Conservation (phyloP, 2,797 vertebrate genomes). For the Myotis daubentonii region DNA sequence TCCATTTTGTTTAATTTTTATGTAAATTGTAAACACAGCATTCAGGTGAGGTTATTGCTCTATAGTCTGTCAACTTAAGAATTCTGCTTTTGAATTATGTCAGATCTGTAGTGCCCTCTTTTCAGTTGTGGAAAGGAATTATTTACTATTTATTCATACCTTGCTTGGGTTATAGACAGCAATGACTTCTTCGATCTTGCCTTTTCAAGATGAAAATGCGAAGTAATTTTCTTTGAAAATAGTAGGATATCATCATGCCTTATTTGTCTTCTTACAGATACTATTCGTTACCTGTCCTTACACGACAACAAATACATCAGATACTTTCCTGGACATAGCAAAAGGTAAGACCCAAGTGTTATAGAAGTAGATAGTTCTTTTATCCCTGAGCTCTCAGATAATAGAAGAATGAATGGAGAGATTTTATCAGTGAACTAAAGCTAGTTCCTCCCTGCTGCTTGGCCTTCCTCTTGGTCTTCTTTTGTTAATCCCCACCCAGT, state of each 20-base stretch:
- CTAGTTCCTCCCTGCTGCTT: slow-evolving; percentile 9
- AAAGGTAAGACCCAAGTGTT: slow-evolving; percentile 89
- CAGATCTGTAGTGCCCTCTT: background rate
- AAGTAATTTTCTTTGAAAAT: slow-evolving; percentile 52
- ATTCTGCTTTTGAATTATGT: slow-evolving; percentile 25
- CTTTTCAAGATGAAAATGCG: slow-evolving; percentile 59
- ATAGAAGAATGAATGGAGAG: background rate
- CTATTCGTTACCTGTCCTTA: slow-evolving; percentile 97
- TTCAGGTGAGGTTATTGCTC: background rate
- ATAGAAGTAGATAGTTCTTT: background rate
- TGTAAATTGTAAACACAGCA: slow-evolving; percentile 38
- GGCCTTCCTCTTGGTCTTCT: slow-evolving; percentile 26
- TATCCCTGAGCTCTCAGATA: background rate
- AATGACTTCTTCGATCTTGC: slow-evolving; percentile 28
- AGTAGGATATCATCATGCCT: slow-evolving; percentile 32
- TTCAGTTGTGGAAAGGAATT: slow-evolving; percentile 12
- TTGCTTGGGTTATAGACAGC: slow-evolving; percentile 5
- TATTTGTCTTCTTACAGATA: slow-evolving; percentile 91
- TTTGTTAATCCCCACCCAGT: background rate
- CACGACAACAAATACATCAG: slow-evolving; percentile 99
- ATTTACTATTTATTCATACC: background rate
- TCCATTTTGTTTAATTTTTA: slow-evolving; percentile 41
- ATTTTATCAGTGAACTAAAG: slow-evolving; percentile 27
- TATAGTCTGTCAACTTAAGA: background rate
- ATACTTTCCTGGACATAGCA: slow-evolving; percentile 98